Evolutionary conservation across 2,113 vertebrate species (phyloP).

Genomic region (Ammodytes dubius): DNA sequence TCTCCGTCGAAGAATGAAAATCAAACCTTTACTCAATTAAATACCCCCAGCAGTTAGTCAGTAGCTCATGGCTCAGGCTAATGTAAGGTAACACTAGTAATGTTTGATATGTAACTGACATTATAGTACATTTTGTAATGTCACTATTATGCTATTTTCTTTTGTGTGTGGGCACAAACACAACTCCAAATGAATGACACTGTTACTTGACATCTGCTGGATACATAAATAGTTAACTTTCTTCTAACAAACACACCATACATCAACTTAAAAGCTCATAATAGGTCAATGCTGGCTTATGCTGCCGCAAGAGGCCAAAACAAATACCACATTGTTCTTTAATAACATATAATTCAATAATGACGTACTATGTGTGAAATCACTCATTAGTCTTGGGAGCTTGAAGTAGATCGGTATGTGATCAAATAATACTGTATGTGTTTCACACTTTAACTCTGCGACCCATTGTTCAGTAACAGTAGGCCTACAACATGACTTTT

Average conservation of each 20-base stretch:
- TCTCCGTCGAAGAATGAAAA: neutral
- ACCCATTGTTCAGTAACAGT: slow-evolving; percentile 41
- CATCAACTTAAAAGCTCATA: neutral
- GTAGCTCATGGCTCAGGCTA: neutral
- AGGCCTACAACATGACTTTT: slow-evolving; percentile 63
- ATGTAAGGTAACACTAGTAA: neutral
- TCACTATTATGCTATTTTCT: neutral
- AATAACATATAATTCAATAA: too few relatives aligned
- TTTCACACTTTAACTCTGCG: slow-evolving; percentile 1
- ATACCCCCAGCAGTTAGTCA: neutral
- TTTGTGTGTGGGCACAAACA: neutral
- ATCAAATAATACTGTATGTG: neutral
- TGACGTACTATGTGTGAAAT: neutral
- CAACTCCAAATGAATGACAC: neutral
- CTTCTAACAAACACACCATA: neutral
- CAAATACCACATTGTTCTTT: too few relatives aligned
- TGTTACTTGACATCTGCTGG: neutral
- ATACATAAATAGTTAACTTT: neutral
- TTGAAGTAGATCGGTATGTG: neutral
- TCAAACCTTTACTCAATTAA: neutral
- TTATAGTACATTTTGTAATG: neutral
- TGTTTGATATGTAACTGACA: neutral
- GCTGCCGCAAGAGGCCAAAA: neutral
- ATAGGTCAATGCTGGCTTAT: neutral
- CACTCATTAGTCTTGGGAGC: neutral